These are phyloP conservation scores for Malthinus seriepunctatus DNA, from an alignment of 2,888 invertebrate genomes.

Conservation along the genomic window DNA sequence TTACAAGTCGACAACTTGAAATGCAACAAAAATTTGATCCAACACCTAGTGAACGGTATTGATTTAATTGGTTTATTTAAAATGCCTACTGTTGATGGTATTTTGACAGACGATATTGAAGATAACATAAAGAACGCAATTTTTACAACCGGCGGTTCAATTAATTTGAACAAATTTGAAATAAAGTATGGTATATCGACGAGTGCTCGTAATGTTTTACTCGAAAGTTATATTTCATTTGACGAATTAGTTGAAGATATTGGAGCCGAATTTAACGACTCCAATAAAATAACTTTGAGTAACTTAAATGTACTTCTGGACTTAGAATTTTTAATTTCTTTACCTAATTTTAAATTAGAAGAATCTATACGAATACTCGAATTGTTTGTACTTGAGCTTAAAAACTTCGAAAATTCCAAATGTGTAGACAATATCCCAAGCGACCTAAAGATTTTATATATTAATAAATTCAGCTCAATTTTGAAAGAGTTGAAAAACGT, in stretches of 20 bases:
- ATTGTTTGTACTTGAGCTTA: not conserved
- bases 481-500: not conserved
- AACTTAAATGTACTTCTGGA: not conserved
- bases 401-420: not conserved
- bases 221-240: constrained; percentile 18
- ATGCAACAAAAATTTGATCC: constrained; percentile 8
- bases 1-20: not conserved
- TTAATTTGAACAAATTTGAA: constrained; percentile 7
- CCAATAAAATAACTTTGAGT: not conserved
- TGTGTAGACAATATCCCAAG: not conserved
- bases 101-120: constrained; percentile 10
- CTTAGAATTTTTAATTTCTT: not conserved
- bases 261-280: not conserved
- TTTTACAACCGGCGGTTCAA: not conserved
- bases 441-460: not conserved
- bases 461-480: not conserved
- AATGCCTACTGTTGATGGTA: constrained; percentile 9
- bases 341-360: not conserved
- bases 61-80: constrained; percentile 14
- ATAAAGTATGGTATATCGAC: constrained; percentile 18
- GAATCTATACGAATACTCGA: not conserved
- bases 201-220: constrained; percentile 3
- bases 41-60: constrained; percentile 8
- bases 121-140: constrained; percentile 11
- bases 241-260: constrained; percentile 4